These are phyloP conservation scores for Sturnus vulgaris DNA, from an alignment of 2,113 vertebrate genomes.

Conservation along the genomic window DNA sequence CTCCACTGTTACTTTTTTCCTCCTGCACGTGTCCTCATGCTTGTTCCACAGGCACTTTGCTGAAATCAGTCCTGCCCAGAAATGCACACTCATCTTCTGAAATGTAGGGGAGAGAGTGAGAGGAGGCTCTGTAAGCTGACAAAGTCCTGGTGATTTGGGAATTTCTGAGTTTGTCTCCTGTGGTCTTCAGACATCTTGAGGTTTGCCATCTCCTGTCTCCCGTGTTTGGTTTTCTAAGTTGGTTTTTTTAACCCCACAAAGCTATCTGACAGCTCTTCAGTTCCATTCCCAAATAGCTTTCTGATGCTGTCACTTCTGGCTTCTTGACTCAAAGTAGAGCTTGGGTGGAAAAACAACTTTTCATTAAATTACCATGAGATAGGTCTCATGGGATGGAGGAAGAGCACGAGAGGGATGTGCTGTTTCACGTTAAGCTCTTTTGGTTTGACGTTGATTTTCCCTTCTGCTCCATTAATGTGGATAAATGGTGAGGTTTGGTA, in stretches of 20 bases:
- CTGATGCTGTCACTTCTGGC: slow-evolving; percentile 37
- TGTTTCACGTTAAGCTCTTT: background rate
- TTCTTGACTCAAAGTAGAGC: background rate
- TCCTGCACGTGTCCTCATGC: background rate
- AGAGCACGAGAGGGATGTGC: background rate
- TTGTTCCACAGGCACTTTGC: background rate
- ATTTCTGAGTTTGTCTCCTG: background rate
- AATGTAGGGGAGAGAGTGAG: background rate
- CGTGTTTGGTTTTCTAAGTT: background rate
- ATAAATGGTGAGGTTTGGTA: background rate
- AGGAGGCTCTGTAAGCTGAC: background rate
- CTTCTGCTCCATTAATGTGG: background rate
- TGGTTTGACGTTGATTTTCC: background rate
- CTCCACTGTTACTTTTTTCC: background rate
- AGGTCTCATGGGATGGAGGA: background rate
- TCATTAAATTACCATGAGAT: background rate
- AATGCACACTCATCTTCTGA: background rate
- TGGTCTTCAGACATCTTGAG: background rate
- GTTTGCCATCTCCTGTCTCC: background rate
- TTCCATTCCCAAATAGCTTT: slow-evolving; percentile 27
- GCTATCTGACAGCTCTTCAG: background rate
- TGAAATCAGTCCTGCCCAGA: background rate
- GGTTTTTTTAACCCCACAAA: slow-evolving; percentile 3
- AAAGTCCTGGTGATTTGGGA: background rate
- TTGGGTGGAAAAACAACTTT: slow-evolving; percentile 32